phyloP scores from a whole-genome alignment of 2,797 vertebrate species.

The Esox masquinongy region DNA sequence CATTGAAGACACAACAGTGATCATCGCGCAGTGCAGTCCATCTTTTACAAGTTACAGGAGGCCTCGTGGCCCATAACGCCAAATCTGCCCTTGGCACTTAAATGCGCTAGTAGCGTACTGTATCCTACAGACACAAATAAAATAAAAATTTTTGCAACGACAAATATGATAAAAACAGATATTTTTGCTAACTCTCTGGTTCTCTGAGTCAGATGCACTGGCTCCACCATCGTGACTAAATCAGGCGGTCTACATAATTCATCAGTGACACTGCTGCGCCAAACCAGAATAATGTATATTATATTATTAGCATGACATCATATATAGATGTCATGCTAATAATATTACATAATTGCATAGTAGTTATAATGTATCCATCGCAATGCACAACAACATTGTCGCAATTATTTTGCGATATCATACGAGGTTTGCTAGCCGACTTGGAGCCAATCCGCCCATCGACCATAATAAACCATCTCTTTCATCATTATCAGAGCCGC shows the following conservation, averaged over 20 bases:
- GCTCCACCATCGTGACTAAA: constrained; percentile 1
- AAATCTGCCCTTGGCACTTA: constrained; percentile 36
- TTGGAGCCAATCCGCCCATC: not conserved
- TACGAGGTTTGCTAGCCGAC: not conserved
- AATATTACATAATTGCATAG: not conserved
- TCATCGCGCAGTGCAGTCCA: not conserved
- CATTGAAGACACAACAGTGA: not conserved
- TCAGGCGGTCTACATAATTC: not conserved
- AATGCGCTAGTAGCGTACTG: not conserved
- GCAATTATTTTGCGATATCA: constrained; percentile 18
- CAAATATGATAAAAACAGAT: not conserved
- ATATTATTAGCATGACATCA: too few species aligned
- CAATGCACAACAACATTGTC: constrained; percentile 10
- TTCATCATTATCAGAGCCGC: not conserved
- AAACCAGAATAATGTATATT: not conserved
- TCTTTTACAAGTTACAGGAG: not conserved
- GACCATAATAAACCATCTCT: not conserved
- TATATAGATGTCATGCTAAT: not conserved
- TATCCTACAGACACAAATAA: not conserved
- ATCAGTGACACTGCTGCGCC: constrained; percentile 3
- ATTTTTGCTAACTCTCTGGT: not conserved
- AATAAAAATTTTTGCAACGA: not conserved
- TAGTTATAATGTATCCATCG: not conserved
- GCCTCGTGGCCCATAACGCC: constrained; percentile 13
- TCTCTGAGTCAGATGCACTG: not conserved